A percentile compares a stretch with the other conserved stretches of the same genome.
Evolutionary conservation across 1,140 invertebrate genomes (phyloP).

Genomic region (Stegodyphus dumicola): DNA sequence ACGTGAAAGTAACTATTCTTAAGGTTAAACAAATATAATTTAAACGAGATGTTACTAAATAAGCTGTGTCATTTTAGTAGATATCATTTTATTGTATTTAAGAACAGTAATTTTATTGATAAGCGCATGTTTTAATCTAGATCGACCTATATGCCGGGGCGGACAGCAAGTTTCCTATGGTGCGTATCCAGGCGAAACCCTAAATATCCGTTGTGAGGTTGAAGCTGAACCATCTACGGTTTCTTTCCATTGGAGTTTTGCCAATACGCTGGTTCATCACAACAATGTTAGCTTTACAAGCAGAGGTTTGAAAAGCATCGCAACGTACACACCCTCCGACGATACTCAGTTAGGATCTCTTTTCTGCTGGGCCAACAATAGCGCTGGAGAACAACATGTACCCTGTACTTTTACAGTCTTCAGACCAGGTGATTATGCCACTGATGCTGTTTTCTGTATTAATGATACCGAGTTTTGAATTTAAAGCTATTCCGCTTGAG

Average conservation of each 20-base stretch:
- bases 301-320: conserved; percentile 74
- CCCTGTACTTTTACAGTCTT: conserved; percentile 85
- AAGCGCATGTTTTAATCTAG: conserved; percentile 70
- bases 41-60: neutral
- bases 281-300: conserved; percentile 71
- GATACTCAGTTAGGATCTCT: conserved; percentile 81
- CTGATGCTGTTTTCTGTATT: neutral
- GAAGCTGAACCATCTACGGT: conserved; percentile 82
- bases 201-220: conserved; percentile 82
- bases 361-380: conserved; percentile 86
- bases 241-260: conserved; percentile 88
- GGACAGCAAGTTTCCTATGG: conserved; percentile 82
- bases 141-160: conserved; percentile 83
- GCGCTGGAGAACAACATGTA: conserved; percentile 79
- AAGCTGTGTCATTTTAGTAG: neutral
- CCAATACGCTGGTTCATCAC: conserved; percentile 83
- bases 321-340: conserved; percentile 74
- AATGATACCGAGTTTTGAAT: too few species aligned
- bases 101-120: too few species aligned
- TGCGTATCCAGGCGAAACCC: conserved; percentile 80
- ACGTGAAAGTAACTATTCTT: too few species aligned
- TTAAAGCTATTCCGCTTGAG: too few species aligned
- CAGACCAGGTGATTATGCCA: conserved; percentile 70
- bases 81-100: too few species aligned
- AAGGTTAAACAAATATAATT: neutral